These are phyloP conservation scores for Irena cyanogastra DNA, from an alignment of 2,113 vertebrate species.

Conservation along the genomic window DNA sequence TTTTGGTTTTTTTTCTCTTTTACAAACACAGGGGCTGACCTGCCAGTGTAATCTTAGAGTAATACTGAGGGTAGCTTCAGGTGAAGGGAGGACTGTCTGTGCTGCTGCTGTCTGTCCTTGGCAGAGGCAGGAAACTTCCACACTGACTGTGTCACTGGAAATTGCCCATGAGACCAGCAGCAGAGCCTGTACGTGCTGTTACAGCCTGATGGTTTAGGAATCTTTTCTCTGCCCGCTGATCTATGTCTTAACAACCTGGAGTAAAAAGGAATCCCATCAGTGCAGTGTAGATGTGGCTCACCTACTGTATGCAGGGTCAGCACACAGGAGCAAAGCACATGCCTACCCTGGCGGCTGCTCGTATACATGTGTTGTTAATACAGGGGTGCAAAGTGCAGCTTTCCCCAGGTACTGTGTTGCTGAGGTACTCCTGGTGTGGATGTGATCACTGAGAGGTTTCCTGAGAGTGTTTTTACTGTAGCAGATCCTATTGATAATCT, in stretches of 20 bases:
- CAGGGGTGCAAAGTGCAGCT: not conserved
- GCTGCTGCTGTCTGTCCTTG: not conserved
- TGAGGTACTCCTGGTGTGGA: not conserved
- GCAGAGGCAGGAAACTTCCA: not conserved
- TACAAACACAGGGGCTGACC: not conserved
- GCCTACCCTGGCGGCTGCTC: not conserved
- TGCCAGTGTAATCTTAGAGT: not conserved
- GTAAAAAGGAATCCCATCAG: rapidly evolving
- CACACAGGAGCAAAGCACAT: rapidly evolving
- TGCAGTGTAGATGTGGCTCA: not conserved
- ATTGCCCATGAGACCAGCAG: not conserved
- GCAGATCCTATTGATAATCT: not conserved
- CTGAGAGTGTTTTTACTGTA: not conserved
- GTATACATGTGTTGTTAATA: not conserved
- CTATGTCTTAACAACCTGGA: not conserved
- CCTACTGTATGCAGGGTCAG: not conserved
- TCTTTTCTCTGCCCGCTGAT: not conserved
- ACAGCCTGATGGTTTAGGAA: not conserved
- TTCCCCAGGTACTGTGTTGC: rapidly evolving
- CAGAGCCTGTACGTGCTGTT: not conserved
- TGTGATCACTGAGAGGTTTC: not conserved
- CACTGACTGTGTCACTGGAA: not conserved
- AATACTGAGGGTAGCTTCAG: not conserved
- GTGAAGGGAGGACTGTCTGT: rapidly evolving
- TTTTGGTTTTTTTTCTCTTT: not conserved